Evolutionary conservation across 2,888 invertebrate species (phyloP), one percentile per base, ranked within the genome.

Genomic region (Harpagoxenus sublaevis): DNA sequence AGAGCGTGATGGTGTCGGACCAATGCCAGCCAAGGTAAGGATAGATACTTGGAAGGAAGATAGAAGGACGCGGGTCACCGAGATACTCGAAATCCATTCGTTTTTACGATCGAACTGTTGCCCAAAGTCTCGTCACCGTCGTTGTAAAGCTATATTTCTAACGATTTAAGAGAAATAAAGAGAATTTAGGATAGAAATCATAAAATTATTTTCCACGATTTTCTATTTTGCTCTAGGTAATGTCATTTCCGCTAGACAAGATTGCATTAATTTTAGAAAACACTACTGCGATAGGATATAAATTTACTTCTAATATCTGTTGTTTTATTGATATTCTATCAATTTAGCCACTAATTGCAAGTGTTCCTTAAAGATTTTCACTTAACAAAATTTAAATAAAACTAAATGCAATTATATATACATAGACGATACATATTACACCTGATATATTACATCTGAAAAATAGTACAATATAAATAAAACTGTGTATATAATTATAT

Each of bases 71-170:
- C 65, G 71, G 35, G 39, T 71, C 81, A 81, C 53, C 15, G 57
- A 51, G 65, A 71, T 71, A 79, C 70, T 79, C 60, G 42, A 78
- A 35, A 78, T 51, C 45, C 57, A 81, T 71, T 71, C 63, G 62
- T 71, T 84, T 77, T 71, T 81, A 77, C 71, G 23, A 78, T 82
- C 63, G 71, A 81, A 65, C 42, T 84, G 65, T 82, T 81, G 81
- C 63, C 62, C 48, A 48, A 55, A 71, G 28, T 63, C 63, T 35
- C 35, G 28, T 66, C 79, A 39, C 18, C n/a, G 63, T 74, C 74
- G 53, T 77, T 65, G 31, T 65, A 53, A 8, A 55, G 63, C 60
- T 75, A 48, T 57, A 70, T 68, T 42, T 55, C 15, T 31, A 31
- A 70, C 35, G 18, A 42, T 57, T 78, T 57, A 68, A 45, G 68